Conservation (phyloP, 2,797 vertebrate genomes). For the Huso huso region DNA sequence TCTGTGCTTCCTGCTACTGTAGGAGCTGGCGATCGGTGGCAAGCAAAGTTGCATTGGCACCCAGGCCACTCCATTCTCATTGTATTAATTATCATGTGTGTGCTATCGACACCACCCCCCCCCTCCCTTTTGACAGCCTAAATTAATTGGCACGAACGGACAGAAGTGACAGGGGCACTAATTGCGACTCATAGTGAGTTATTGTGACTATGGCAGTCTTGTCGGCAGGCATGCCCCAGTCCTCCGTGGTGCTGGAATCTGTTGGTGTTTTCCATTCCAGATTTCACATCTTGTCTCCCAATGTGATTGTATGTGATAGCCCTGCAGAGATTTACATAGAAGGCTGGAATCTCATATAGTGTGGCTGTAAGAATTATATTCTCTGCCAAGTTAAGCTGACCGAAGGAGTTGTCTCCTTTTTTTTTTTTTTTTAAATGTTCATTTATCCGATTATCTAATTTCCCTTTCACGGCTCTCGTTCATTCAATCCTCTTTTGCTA, state of each 20-base stretch:
- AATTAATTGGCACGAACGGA: conserved; percentile 76
- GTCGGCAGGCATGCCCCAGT: conserved; percentile 49
- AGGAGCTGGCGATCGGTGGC: conserved; percentile 10
- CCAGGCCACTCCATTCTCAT: conserved; percentile 56
- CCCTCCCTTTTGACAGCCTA: conserved; percentile 63
- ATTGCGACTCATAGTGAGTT: conserved; percentile 75
- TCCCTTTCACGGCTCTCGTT: too few relatives aligned
- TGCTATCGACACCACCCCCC: conserved; percentile 45
- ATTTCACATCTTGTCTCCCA: conserved; percentile 50
- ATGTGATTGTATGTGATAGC: conserved; percentile 40
- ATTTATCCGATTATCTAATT: too few relatives aligned
- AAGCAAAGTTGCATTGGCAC: conserved; percentile 23
- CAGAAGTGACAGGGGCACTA: conserved; percentile 79
- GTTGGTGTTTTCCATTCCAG: conserved; percentile 39
- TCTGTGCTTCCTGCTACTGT: neutral
- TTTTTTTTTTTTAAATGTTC: neutral
- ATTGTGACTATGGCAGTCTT: conserved; percentile 50
- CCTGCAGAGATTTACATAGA: conserved; percentile 4
- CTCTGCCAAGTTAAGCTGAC: conserved; percentile 29
- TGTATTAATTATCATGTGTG: conserved; percentile 85
- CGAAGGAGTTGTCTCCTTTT: neutral
- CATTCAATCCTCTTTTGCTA: too few relatives aligned
- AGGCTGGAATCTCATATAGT: neutral
- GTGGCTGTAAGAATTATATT: conserved; percentile 35
- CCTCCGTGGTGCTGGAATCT: conserved; percentile 28